phyloP scores from a whole-genome alignment of 1,140 invertebrate genomes.

The Hyphantria cunea region DNA sequence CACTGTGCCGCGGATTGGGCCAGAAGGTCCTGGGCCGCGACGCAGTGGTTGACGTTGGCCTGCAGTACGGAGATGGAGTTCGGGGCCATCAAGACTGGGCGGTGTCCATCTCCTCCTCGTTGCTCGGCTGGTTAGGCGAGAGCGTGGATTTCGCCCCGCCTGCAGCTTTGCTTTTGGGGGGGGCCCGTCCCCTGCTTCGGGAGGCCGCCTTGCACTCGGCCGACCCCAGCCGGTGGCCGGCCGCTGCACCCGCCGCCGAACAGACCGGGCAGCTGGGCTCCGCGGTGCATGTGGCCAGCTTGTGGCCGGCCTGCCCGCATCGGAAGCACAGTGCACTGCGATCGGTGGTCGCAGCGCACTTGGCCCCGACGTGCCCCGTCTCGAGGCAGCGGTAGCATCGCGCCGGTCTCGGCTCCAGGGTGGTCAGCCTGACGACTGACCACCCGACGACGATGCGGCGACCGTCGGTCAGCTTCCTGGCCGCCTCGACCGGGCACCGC shows the following conservation, averaged over 20 bases:
- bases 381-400: background rate
- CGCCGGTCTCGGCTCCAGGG: background rate
- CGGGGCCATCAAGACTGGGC: too few relatives aligned
- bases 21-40: conserved; percentile 36
- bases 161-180: too few relatives aligned
- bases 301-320: background rate
- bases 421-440: background rate
- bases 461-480: background rate
- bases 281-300: background rate
- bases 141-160: too few relatives aligned
- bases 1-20: conserved; percentile 30
- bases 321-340: background rate
- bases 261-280: background rate
- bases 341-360: background rate
- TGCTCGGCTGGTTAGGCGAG: too few relatives aligned
- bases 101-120: too few relatives aligned
- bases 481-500: background rate
- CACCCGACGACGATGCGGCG: background rate
- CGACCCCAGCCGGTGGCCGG: too few relatives aligned
- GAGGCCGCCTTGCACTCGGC: too few relatives aligned
- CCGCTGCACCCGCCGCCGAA: too few relatives aligned
- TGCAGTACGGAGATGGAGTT: too few relatives aligned
- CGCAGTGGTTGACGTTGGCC: conserved; percentile 18
- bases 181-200: too few relatives aligned
- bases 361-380: background rate